A percentile compares a stretch with the other conserved stretches of the same genome.
Conservation (phyloP, 1,140 invertebrate species). For the Trachymyrmex cornetzi region DNA sequence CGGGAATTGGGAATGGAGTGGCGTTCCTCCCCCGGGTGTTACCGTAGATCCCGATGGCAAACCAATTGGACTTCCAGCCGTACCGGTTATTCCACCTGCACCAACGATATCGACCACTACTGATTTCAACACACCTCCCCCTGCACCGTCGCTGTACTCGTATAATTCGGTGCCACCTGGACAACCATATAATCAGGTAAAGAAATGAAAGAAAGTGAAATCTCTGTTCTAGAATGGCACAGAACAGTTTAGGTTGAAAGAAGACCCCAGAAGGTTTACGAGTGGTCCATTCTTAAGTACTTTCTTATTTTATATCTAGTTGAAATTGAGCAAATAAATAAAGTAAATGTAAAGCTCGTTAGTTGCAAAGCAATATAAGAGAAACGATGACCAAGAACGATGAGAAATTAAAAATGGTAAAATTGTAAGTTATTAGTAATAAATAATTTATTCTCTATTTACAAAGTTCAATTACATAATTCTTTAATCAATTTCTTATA, state of each 20-base stretch:
- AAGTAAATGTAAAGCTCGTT: too few species aligned
- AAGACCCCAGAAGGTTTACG: neutral
- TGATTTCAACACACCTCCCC: constrained; percentile 80
- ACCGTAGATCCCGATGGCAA: constrained; percentile 84
- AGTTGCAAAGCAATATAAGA: too few species aligned
- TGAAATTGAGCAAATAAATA: too few species aligned
- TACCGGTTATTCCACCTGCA: constrained; percentile 84
- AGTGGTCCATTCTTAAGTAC: neutral
- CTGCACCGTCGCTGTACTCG: constrained; percentile 83
- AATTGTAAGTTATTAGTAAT: too few species aligned
- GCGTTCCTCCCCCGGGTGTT: constrained; percentile 82
- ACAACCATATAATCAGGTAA: constrained; percentile 82
- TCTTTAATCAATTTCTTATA: neutral
- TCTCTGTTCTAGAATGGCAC: neutral
- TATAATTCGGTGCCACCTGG: constrained; percentile 83
- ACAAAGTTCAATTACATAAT: neutral
- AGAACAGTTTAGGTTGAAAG: neutral
- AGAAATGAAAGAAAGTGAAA: neutral
- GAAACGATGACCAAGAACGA: too few species aligned
- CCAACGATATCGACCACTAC: constrained; percentile 82
- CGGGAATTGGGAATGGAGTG: constrained; percentile 86
- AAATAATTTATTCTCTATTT: neutral
- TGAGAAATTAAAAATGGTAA: too few species aligned
- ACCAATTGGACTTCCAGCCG: constrained; percentile 83
- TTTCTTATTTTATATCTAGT: neutral